Conservation (phyloP, 2,113 vertebrate genomes). For the Neodon shergylaensis region DNA sequence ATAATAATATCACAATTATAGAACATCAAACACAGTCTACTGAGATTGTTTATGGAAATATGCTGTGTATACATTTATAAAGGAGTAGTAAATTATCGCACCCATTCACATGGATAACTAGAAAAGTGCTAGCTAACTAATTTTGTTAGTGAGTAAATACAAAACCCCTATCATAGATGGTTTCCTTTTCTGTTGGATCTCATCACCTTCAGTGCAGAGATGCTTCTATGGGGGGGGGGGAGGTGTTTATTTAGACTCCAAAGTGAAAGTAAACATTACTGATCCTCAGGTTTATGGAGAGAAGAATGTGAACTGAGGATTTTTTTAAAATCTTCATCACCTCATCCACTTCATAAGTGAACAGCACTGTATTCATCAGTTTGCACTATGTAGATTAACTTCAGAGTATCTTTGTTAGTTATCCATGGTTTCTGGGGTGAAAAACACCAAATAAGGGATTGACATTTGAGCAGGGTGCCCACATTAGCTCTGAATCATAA, state of each 20-base stretch:
- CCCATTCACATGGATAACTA: neutral
- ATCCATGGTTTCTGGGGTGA: neutral
- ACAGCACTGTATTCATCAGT: neutral
- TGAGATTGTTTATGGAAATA: neutral
- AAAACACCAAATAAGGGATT: neutral
- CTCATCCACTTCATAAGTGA: neutral
- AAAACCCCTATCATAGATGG: neutral
- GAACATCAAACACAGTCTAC: neutral
- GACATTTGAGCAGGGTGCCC: neutral
- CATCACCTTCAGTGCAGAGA: neutral
- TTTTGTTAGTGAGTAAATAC: neutral
- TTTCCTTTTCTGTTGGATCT: neutral
- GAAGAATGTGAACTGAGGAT: neutral
- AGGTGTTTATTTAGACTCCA: neutral
- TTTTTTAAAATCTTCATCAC: neutral
- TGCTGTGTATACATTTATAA: neutral
- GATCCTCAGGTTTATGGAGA: neutral
- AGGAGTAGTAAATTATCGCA: neutral
- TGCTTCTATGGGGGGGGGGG: neutral
- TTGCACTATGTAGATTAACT: neutral
- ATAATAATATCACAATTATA: neutral
- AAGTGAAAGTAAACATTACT: neutral
- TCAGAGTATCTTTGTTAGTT: neutral
- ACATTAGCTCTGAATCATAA: neutral
- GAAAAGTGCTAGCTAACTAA: slow-evolving; percentile 1